Evolutionary conservation across 2,113 vertebrate species (phyloP), one percentile per base, ranked within the genome.

Genomic region (Calidris pygmaea): DNA sequence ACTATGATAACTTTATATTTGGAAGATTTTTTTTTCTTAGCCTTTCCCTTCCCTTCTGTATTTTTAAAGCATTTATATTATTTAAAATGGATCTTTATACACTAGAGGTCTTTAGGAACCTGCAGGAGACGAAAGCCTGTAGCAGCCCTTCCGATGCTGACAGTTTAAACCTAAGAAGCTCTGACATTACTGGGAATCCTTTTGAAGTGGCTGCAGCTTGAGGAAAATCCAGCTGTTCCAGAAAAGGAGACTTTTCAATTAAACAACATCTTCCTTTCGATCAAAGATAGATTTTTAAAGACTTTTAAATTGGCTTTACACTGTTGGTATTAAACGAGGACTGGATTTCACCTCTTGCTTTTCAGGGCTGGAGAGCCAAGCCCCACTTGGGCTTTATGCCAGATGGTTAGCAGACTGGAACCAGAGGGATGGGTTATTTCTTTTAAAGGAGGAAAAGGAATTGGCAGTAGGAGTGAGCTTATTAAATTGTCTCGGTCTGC

Each of bases 201-300:
- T 97, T 96, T 94, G 95, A 95, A 96, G 81, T 89, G 73, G 86
- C 85, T 78, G 60, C 65, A 77, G 85, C 86, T 93, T 84, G 93
- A 93, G 90, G 84, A 95, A 96, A 97, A 85, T 91, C 53, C 85
- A 96, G 84, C 89, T 94, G 90, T 96, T 97, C 78, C 85, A 93
- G 74, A 91, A 96, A 97, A 96, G 91, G 70, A 93, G 94, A 76
- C 95, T 97, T 96, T 97, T 97, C 95, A 97, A 96, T 93, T 96
- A 97, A 96, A 96, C 85, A 92, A 90, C 93, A 89, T 96, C 95
- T 97, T 95, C 67, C 70, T 96, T 97, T 92, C 89, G 32, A 97
- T 98, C 96, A 97, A 96, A 97, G 93, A 96, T 95, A 88, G 58
- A 81, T 86, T 97, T 95, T 96, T 87, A 94, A 97, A 97, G 92